phyloP scores from a whole-genome alignment of 2,797 vertebrate genomes.

The Anguilla marmorata region DNA sequence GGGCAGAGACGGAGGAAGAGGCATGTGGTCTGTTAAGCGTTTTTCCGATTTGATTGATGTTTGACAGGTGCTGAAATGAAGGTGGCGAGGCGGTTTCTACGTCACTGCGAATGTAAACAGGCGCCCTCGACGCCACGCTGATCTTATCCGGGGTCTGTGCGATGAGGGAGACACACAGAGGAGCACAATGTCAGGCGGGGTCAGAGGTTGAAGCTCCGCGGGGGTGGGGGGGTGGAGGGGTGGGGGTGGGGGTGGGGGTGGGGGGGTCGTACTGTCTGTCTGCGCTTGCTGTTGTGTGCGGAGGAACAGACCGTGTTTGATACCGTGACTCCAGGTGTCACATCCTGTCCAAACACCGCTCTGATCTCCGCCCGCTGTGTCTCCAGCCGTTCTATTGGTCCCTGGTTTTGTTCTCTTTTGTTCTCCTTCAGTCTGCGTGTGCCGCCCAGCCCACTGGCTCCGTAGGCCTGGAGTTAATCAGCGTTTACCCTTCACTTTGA shows the following conservation, averaged over 20 bases:
- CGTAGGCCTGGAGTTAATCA: neutral
- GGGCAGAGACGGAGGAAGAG: neutral
- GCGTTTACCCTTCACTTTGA: neutral
- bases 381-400: neutral
- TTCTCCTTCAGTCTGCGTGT: neutral
- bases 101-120: neutral
- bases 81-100: neutral
- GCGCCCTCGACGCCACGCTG: neutral
- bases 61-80: neutral
- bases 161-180: neutral
- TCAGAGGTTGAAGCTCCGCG: neutral
- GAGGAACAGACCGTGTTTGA: neutral
- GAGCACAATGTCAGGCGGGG: neutral
- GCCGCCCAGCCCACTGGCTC: neutral
- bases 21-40: neutral
- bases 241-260: too few relatives aligned
- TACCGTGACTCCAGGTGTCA: neutral
- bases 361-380: neutral
- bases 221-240: neutral
- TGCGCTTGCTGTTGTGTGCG: neutral
- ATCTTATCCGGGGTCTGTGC: neutral
- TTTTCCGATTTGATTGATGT: neutral
- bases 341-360: slow-evolving; percentile 6
- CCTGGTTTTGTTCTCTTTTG: neutral
- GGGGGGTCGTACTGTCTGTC: neutral